Evolutionary conservation across 2,797 vertebrate genomes (phyloP).

Genomic region (Lepus townsendii): DNA sequence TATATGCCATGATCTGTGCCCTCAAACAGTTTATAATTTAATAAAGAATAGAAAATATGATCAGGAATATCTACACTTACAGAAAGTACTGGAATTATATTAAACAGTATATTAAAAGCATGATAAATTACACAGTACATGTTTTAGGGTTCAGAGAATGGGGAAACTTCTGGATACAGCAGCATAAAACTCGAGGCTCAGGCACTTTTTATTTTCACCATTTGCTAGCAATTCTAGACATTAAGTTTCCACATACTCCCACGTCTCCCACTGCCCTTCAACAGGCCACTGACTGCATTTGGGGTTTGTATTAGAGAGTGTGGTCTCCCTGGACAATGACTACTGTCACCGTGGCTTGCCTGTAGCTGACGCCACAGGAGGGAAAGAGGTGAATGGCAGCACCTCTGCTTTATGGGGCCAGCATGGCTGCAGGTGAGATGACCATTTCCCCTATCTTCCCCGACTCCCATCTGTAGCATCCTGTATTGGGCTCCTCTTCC

Average conservation of each 20-base stretch:
- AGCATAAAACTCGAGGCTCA: background rate
- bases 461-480: background rate
- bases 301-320: background rate
- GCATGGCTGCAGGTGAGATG: background rate
- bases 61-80: slow-evolving; percentile 61
- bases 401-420: background rate
- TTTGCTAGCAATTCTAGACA: background rate
- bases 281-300: background rate
- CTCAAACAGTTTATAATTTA: slow-evolving; percentile 50
- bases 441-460: background rate
- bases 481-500: background rate
- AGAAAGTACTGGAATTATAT: slow-evolving; percentile 26
- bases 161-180: background rate
- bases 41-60: slow-evolving; percentile 61
- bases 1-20: background rate
- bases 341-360: background rate
- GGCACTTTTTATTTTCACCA: background rate
- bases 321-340: background rate
- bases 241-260: background rate
- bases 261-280: background rate
- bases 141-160: slow-evolving; percentile 39
- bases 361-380: background rate
- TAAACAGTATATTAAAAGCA: slow-evolving; percentile 55
- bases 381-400: background rate
- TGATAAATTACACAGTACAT: slow-evolving; percentile 43